Evolutionary conservation across 2,888 invertebrate genomes (phyloP).

Genomic region (Fragum sueziense): DNA sequence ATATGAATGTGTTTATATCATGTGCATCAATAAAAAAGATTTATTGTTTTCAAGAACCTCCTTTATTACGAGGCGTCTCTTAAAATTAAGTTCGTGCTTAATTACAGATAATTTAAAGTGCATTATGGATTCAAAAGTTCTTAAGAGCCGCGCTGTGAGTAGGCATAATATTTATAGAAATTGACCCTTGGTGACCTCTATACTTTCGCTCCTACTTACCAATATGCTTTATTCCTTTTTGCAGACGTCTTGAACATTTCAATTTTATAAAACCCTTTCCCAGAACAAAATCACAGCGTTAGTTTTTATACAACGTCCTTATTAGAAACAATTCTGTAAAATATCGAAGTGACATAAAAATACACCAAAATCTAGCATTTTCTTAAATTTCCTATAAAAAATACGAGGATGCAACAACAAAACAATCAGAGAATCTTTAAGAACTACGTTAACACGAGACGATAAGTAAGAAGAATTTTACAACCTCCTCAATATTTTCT

Average conservation of each 20-base stretch:
- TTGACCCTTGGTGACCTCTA: not conserved
- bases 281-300: too few species aligned
- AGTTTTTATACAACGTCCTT: not conserved
- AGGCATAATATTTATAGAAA: constrained; percentile 1
- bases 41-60: not conserved
- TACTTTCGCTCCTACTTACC: not conserved
- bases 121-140: constrained; percentile 7
- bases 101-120: not conserved
- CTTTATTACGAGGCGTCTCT: not conserved
- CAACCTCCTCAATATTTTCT: too few species aligned
- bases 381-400: too few species aligned
- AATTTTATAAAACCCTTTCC: not conserved
- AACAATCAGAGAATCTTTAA: too few species aligned
- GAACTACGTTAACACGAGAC: too few species aligned
- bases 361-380: too few species aligned
- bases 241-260: not conserved
- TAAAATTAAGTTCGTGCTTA: constrained; percentile 10
- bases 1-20: too few species aligned
- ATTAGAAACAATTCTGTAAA: not conserved
- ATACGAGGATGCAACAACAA: too few species aligned
- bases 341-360: too few species aligned
- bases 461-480: too few species aligned
- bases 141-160: constrained; percentile 1
- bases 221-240: constrained; percentile 8
- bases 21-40: not conserved